Base-by-base conservation (phyloP, 37 sponge, comb jelly and placozoan species). In the Crambe crambe region DNA sequence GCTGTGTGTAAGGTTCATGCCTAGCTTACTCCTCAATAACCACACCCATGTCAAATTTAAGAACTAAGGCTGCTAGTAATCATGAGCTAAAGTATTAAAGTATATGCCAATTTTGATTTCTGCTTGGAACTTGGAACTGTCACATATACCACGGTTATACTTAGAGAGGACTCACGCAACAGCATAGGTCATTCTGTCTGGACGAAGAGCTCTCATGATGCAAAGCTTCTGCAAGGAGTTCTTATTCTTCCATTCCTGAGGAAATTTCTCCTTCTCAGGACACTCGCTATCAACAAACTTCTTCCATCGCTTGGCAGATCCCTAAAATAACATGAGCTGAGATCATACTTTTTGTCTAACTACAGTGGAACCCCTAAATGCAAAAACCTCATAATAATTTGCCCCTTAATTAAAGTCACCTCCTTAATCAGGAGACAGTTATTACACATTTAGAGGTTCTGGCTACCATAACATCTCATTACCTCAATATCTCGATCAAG, bases 181-280 rank as follows among this genome's bases (percentile, higher is more conserved):
- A 75, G 99, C 99, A 77, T 98, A 94, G 61, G 95, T 95, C 99
- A 98, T 98, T 68, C 99, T 89, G 84, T 98, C 99, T 56, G 96
- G 99, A 67, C 99, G 64, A 31, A 98, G 77, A 23, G 99, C 96
- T 23, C 99, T 77, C 89, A 98, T 91, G 90, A 98, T 98, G 83
- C 99, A 98, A 65, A 98, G 79, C 78, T 95, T 98, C 88, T 98
- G 99, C 20, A 98, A 81, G 2, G 94, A 81, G 6, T 89, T 84
- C 86, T 98, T 98, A 81, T 93, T 98, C 90, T 98, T 98, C 99
- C 99, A 98, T 66, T 98, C 99, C 57, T 93, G 94, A 29, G 99
- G 99, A 71, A 96, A 98, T 75, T 95, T 98, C 90, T 98, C 99
- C 71, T 95, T 95, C 73, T 98, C 99, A 9, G 96, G 96, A 71